Evolutionary conservation across 1,140 invertebrate species (phyloP).

Genomic region (Aphelenchoides besseyi): DNA sequence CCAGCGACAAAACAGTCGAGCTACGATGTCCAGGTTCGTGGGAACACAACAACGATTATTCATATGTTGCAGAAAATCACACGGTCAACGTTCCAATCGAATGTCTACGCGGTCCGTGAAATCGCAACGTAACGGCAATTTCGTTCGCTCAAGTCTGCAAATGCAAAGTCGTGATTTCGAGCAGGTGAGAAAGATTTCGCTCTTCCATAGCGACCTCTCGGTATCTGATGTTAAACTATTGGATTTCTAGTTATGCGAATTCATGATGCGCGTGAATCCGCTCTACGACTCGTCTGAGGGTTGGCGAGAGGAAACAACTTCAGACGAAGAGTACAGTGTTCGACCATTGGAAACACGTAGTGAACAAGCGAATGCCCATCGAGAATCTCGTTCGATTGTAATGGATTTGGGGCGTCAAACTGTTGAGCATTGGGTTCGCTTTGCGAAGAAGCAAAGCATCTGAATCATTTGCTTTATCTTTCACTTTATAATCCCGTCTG

Average conservation of each 20-base stretch:
- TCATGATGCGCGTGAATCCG: constrained; percentile 60
- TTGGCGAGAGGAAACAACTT: constrained; percentile 46
- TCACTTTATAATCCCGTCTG: too few species aligned
- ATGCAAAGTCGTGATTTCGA: constrained; percentile 59
- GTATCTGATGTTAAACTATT: too few species aligned
- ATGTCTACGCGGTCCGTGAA: constrained; percentile 45
- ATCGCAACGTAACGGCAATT: constrained; percentile 48
- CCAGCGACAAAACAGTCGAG: constrained; percentile 29
- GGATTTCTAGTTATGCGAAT: constrained; percentile 57
- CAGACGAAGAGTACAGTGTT: constrained; percentile 22
- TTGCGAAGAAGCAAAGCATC: constrained; percentile 56
- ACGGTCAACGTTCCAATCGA: constrained; percentile 36
- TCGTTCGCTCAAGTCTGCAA: constrained; percentile 53
- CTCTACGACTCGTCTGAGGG: constrained; percentile 56
- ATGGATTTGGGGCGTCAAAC: constrained; percentile 47
- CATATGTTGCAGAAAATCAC: constrained; percentile 45
- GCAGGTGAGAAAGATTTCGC: too few species aligned
- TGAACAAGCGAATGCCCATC: constrained; percentile 17
- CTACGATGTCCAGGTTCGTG: constrained; percentile 10
- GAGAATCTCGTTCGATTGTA: constrained; percentile 51
- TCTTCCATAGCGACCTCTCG: too few species aligned
- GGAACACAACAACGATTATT: neutral
- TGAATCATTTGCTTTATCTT: too few species aligned
- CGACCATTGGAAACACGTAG: constrained; percentile 29
- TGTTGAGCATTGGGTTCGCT: constrained; percentile 50